phyloP scores from a whole-genome alignment of 1,140 invertebrate genomes.

The Homalodisca vitripennis region DNA sequence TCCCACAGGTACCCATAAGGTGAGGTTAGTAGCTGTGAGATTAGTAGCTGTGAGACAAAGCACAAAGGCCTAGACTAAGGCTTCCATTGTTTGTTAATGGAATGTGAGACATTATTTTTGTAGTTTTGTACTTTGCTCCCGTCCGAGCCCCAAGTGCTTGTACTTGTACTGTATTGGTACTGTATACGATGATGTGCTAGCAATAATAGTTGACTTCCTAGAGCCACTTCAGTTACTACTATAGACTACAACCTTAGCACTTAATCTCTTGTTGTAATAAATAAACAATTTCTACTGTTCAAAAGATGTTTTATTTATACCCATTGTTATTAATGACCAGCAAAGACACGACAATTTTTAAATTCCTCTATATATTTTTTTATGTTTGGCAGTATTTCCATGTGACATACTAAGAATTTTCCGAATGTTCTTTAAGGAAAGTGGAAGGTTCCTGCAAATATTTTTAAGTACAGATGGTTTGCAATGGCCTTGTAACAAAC shows the following conservation, averaged over 20 bases:
- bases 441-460: too few relatives aligned
- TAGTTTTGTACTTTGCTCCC: not conserved
- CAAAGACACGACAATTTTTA: too few relatives aligned
- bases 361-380: too few relatives aligned
- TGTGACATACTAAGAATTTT: too few relatives aligned
- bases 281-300: not conserved
- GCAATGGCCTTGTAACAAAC: too few relatives aligned
- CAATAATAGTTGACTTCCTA: conserved; percentile 4
- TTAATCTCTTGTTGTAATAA: not conserved
- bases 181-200: not conserved
- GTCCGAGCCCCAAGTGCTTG: not conserved
- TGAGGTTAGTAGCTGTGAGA: too few relatives aligned
- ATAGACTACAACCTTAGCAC: not conserved
- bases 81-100: not conserved
- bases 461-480: too few relatives aligned
- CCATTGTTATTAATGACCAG: not conserved
- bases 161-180: conserved; percentile 13
- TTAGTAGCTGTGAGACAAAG: too few relatives aligned
- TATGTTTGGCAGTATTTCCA: too few relatives aligned
- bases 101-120: conserved; percentile 2
- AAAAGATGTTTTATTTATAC: not conserved
- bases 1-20: too few relatives aligned
- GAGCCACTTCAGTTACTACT: not conserved
- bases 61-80: too few relatives aligned
- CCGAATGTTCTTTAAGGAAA: too few relatives aligned